Conservation (phyloP, 2,888 invertebrate species). For the Chaetogeoica ovagalla region DNA sequence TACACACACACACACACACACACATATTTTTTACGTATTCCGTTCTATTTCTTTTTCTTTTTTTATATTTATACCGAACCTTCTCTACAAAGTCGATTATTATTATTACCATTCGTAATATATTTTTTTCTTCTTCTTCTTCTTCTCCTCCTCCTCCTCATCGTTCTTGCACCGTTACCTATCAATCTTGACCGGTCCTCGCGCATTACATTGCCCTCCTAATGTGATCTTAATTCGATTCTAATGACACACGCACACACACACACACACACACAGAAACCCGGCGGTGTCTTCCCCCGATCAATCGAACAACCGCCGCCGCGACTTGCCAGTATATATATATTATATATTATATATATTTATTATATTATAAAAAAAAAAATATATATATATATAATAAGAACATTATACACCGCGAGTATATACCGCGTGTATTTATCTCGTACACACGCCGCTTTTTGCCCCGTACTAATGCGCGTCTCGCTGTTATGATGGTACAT, state of each 20-base stretch:
- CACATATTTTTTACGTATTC: conserved; percentile 21
- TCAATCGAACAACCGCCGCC: conserved; percentile 50
- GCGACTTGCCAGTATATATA: not conserved
- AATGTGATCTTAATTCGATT: conserved; percentile 53
- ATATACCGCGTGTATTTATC: not conserved
- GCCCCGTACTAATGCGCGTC: conserved; percentile 21
- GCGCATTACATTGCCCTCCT: conserved; percentile 34
- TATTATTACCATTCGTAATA: conserved; percentile 49
- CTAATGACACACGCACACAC: conserved; percentile 48
- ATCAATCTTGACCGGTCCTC: conserved; percentile 52
- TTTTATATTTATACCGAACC: conserved; percentile 15
- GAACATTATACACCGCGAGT: not conserved
- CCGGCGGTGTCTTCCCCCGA: conserved; percentile 51
- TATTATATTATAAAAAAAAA: not conserved
- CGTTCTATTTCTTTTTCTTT: conserved; percentile 40
- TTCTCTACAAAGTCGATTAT: conserved; percentile 44
- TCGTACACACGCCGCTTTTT: not conserved
- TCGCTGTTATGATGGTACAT: no score
- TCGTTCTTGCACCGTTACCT: conserved; percentile 41
- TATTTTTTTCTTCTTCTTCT: not conserved
- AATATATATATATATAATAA: no score
- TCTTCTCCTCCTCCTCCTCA: not conserved
- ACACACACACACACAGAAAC: conserved; percentile 18
- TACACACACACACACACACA: not conserved
- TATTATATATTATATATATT: not conserved